Evolutionary conservation across 1,140 invertebrate genomes (phyloP), one percentile per base, ranked within the genome.

Genomic region (Chironomus tepperi): DNA sequence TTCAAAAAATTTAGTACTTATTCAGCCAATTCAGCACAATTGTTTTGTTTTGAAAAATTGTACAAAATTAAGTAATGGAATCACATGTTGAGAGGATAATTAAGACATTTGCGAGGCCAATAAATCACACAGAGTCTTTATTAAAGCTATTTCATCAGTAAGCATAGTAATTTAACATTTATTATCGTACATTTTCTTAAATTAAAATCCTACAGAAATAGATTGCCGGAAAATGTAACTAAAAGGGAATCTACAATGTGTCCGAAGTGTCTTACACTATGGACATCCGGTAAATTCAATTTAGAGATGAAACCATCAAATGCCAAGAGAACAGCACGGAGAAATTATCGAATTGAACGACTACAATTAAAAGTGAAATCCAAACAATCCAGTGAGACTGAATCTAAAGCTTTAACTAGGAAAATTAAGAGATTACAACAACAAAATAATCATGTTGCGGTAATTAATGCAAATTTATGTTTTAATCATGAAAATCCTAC

Each of bases 401-500:
- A 18, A 18, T 9, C 18, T 70, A 19, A 16, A 70, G 6, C 19
- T 8, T 18, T 19, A 12, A 70, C n/a, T 18, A 70, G 6, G 18
- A 57, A 57, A 57, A 70, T 70, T 21, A 9, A 70, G 1, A 5
- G 19, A 70, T 19, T 70, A 70, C n/a, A 70, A 19, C 16, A 70
- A 12, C 65, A 19, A 70, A 70, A 70, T 57, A 57, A 57, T 21
- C 65, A 70, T 70, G 10, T 70, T 10, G 65, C 65, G 65, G 65
- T 70, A 70, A 70, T 70, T 70, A 16, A 70, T 70, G n/a, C 16
- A 1, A 70, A 70, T 70, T 70, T 70, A 21, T 70, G n/a, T 9
- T 18, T 9, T 19, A 18, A 70, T 70, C 18, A 70, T 70, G 9
- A 70, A 6, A 18, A 70, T 18, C 18, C 9, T 18, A 70, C 47